Evolutionary conservation across 1,140 invertebrate species (phyloP).

Genomic region (Monomorium pharaonis): DNA sequence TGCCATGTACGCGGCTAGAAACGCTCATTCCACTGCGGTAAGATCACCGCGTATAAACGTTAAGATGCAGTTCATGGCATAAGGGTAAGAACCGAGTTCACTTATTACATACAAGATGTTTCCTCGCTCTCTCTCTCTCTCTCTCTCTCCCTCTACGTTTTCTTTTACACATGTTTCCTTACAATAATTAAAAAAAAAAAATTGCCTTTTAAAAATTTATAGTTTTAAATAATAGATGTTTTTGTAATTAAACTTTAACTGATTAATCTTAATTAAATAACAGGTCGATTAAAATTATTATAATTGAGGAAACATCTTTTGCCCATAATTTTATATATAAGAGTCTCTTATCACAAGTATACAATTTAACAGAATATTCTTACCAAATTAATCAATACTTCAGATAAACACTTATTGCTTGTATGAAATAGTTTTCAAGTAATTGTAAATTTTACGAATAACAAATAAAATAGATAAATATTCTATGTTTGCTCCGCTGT

Average conservation of each 20-base stretch:
- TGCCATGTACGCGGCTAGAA: background rate
- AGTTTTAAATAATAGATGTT: background rate
- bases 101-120: background rate
- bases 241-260: background rate
- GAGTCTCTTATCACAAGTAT: background rate
- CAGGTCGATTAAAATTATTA: background rate
- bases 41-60: background rate
- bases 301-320: no score
- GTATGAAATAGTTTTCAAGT: background rate
- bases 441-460: background rate
- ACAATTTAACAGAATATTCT: no score
- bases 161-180: background rate
- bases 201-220: background rate
- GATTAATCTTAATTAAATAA: background rate
- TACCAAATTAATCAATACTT: background rate
- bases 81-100: background rate
- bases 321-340: background rate
- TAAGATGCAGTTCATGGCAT: conserved; percentile 2
- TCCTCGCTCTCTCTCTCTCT: background rate
- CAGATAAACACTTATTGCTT: background rate
- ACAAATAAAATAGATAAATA: background rate
- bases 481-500: background rate
- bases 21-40: background rate
- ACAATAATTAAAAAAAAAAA: background rate
- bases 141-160: background rate